A percentile compares a stretch with the other conserved stretches of the same genome.
These are phyloP conservation scores for Parapsyche elsis DNA, from an alignment of 1,140 invertebrate genomes.

Conservation along the genomic window DNA sequence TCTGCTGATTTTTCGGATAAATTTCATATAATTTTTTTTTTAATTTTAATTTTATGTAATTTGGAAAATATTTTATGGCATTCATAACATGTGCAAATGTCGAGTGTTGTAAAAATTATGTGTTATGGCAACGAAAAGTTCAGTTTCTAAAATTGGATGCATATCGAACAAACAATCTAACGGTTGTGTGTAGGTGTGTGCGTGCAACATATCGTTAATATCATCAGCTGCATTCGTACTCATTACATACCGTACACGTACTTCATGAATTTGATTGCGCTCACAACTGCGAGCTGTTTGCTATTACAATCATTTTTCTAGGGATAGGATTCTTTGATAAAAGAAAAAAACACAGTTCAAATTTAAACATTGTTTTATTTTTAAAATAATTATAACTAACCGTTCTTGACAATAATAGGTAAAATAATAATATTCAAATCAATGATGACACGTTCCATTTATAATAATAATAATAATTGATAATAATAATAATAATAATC, in stretches of 20 bases:
- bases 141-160: conserved; percentile 12
- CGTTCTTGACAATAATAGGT: conserved; percentile 55
- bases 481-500: conserved; percentile 49
- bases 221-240: neutral
- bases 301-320: too few species aligned
- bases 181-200: neutral
- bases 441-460: conserved; percentile 54
- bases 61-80: too few species aligned
- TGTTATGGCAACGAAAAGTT: conserved; percentile 20
- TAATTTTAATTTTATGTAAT: too few species aligned
- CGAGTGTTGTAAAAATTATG: neutral
- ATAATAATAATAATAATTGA: conserved; percentile 50
- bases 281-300: too few species aligned
- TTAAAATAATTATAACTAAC: conserved; percentile 57
- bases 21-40: neutral
- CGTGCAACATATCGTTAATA: conserved; percentile 3
- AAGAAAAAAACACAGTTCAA: conserved; percentile 37
- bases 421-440: conserved; percentile 48
- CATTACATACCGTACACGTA: too few species aligned
- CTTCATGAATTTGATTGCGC: too few species aligned
- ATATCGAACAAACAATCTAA: conserved; percentile 32
- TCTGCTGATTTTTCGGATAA: neutral
- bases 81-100: too few species aligned
- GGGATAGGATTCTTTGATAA: neutral
- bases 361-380: conserved; percentile 57